Conservation (phyloP, 2,113 vertebrate species). For the Crotalus horridus region DNA sequence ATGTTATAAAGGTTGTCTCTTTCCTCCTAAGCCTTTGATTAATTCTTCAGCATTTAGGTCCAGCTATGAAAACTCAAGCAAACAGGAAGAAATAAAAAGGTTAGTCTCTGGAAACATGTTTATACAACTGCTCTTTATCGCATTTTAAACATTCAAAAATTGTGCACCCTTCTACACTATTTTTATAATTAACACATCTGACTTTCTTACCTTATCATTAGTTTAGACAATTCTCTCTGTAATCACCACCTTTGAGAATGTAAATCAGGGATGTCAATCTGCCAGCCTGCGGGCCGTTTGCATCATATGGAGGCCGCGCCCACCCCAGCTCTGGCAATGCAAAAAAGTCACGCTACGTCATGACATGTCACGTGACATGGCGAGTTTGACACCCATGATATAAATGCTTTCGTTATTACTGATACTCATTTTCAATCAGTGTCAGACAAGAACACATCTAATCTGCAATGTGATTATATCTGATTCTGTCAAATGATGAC, state of each 20-base stretch:
- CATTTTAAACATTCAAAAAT: slow-evolving; percentile 37
- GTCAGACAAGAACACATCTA: slow-evolving; percentile 12
- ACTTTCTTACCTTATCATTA: slow-evolving; percentile 30
- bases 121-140: not conserved
- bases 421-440: slow-evolving; percentile 14
- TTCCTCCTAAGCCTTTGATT: not conserved
- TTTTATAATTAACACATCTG: slow-evolving; percentile 46
- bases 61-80: not conserved
- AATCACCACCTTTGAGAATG: slow-evolving; percentile 30
- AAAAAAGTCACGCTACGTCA: no score
- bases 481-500: slow-evolving; percentile 28
- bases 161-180: slow-evolving; percentile 33
- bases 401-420: slow-evolving; percentile 35
- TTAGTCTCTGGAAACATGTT: not conserved
- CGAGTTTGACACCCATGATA: not conserved
- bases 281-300: no score
- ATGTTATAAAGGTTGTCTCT: slow-evolving; percentile 25
- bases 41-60: not conserved
- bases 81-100: not conserved
- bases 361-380: no score
- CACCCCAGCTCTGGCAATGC: no score
- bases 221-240: slow-evolving; percentile 14
- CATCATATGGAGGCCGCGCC: no score
- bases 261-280: slow-evolving; percentile 3
- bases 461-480: slow-evolving; percentile 19